Evolutionary conservation across 2,797 vertebrate genomes (phyloP).

Genomic region (Scomberomorus guttatus): DNA sequence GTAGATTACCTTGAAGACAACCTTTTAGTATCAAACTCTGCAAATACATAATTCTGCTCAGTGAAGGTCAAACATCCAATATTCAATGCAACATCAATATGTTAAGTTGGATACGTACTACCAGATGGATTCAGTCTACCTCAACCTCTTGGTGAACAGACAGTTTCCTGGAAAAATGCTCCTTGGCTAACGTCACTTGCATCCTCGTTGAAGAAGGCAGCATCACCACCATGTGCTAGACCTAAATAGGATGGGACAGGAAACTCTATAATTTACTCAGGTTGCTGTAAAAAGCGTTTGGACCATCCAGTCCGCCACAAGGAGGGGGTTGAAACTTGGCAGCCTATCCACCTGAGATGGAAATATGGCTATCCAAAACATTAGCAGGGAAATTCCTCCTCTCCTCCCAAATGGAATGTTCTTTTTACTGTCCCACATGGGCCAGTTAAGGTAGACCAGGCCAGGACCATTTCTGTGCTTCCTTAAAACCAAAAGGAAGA

Average conservation of each 20-base stretch:
- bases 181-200: conserved; percentile 20
- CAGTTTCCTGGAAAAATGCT: conserved; percentile 51
- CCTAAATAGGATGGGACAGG: conserved; percentile 27
- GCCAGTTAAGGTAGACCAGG: conserved; percentile 44
- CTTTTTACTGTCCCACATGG: conserved; percentile 52
- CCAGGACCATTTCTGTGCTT: conserved; percentile 1
- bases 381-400: conserved; percentile 58
- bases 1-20: neutral
- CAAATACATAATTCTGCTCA: neutral
- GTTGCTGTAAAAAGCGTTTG: conserved; percentile 1
- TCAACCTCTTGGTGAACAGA: conserved; percentile 32
- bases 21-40: neutral
- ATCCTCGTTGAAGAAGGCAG: conserved; percentile 16
- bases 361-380: conserved; percentile 42
- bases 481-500: conserved; percentile 27
- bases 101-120: neutral
- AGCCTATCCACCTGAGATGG: conserved; percentile 36
- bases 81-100: conserved; percentile 11
- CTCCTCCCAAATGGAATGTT: conserved; percentile 48
- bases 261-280: conserved; percentile 35
- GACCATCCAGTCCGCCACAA: neutral
- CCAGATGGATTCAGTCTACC: conserved; percentile 42
- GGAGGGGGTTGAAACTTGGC: conserved; percentile 51
- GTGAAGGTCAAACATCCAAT: neutral
- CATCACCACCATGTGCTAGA: neutral